Percentiles rank a stretch among this genome's conserved stretches.
phyloP scores from a whole-genome alignment of 2,797 vertebrate species.

The Anabacerthia variegaticeps region DNA sequence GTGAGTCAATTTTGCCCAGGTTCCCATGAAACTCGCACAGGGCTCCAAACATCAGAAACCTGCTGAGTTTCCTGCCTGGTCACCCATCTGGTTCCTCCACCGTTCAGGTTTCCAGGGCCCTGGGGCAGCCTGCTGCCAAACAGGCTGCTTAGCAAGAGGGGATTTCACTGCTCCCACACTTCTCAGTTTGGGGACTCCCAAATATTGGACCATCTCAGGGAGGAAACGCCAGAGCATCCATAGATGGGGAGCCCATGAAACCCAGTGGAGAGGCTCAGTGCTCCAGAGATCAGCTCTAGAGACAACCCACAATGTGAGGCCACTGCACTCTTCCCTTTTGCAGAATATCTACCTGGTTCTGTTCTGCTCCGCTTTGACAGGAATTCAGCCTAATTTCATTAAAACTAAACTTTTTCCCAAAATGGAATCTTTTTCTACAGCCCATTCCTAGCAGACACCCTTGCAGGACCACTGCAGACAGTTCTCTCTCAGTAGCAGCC shows the following conservation, averaged over 20 bases:
- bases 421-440: not conserved
- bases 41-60: conserved; percentile 58
- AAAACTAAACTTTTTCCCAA: not conserved
- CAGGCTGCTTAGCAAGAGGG: not conserved
- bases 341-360: not conserved
- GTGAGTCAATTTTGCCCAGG: conserved; percentile 65
- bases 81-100: conserved; percentile 65
- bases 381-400: not conserved
- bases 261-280: not conserved
- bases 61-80: conserved; percentile 63
- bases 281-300: not conserved
- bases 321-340: not conserved
- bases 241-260: not conserved
- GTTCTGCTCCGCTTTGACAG: not conserved
- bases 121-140: conserved; percentile 28
- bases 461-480: not conserved
- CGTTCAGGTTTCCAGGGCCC: conserved; percentile 29
- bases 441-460: not conserved
- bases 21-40: conserved; percentile 58
- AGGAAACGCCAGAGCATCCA: not conserved
- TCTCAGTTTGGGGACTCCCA: not conserved
- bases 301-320: not conserved
- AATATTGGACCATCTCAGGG: not conserved
- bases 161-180: not conserved
- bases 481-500: not conserved